Evolutionary conservation across 2,113 vertebrate species (phyloP).

Genomic region (Pteropus alecto): DNA sequence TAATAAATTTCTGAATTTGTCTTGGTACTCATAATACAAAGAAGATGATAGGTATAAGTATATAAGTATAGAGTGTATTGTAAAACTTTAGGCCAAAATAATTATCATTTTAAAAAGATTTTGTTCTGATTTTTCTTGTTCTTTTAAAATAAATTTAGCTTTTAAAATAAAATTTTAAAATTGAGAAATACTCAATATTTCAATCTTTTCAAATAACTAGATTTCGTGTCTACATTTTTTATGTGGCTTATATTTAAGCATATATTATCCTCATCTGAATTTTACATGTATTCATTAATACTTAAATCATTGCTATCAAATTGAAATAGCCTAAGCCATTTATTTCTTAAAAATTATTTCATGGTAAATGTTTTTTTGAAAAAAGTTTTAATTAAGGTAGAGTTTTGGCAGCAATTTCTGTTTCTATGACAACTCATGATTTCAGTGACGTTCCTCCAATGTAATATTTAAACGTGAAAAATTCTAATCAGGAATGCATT

Average conservation of each 20-base stretch:
- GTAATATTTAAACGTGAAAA: slow-evolving; percentile 66
- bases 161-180: slow-evolving; percentile 17
- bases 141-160: not conserved
- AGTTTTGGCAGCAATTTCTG: not conserved
- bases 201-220: not conserved
- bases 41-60: not conserved
- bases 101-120: not conserved
- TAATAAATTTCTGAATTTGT: not conserved
- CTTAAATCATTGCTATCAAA: not conserved
- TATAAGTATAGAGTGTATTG: not conserved
- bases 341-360: slow-evolving; percentile 45
- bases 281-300: not conserved
- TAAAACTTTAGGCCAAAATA: slow-evolving; percentile 21
- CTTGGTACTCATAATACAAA: not conserved
- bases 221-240: not conserved
- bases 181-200: not conserved
- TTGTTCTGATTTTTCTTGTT: not conserved
- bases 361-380: slow-evolving; percentile 19
- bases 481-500: slow-evolving; percentile 68
- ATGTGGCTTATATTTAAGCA: not conserved
- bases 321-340: slow-evolving; percentile 43
- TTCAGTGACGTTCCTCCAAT: slow-evolving; percentile 60
- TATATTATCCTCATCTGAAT: not conserved
- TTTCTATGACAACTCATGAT: slow-evolving; percentile 44
- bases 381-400: slow-evolving; percentile 1